These are phyloP conservation scores for Sphyrna mokarran DNA, from an alignment of 2,113 vertebrate species.

Conservation along the genomic window DNA sequence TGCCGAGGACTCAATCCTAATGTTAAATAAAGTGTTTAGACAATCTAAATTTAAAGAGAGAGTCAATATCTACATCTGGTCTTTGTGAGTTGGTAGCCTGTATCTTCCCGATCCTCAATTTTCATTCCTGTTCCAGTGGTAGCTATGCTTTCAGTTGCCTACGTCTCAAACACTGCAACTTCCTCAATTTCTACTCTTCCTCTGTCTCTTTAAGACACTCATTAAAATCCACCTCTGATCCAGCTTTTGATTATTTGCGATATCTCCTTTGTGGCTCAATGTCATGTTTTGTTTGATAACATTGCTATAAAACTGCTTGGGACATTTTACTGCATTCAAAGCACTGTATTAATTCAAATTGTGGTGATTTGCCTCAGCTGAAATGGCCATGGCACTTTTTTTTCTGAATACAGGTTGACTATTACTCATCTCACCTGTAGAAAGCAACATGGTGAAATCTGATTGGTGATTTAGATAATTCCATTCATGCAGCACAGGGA, in stretches of 20 bases:
- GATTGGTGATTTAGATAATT: too few relatives aligned
- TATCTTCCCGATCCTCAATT: not conserved
- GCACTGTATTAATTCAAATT: not conserved
- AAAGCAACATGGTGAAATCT: not conserved
- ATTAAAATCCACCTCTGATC: not conserved
- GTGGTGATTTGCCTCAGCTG: not conserved
- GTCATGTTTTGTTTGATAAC: not conserved
- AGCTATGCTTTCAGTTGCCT: too few relatives aligned
- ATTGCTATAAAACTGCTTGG: not conserved
- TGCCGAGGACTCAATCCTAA: not conserved
- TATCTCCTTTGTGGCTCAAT: not conserved
- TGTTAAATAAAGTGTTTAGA: not conserved
- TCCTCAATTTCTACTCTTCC: not conserved
- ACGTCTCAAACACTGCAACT: not conserved
- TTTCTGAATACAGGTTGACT: not conserved
- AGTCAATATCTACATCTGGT: not conserved
- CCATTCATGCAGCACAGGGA: not conserved
- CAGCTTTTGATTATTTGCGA: not conserved
- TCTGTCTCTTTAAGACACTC: not conserved
- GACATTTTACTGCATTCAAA: not conserved
- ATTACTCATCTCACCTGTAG: not conserved
- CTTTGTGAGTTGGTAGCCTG: not conserved
- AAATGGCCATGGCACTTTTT: not conserved
- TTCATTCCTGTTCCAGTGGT: not conserved
- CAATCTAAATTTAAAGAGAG: too few relatives aligned